Percentiles rank a stretch among this genome's conserved stretches.
These are phyloP conservation scores for Pseudomugil tenellus DNA, from an alignment of 2,797 vertebrate genomes.

Conservation along the genomic window DNA sequence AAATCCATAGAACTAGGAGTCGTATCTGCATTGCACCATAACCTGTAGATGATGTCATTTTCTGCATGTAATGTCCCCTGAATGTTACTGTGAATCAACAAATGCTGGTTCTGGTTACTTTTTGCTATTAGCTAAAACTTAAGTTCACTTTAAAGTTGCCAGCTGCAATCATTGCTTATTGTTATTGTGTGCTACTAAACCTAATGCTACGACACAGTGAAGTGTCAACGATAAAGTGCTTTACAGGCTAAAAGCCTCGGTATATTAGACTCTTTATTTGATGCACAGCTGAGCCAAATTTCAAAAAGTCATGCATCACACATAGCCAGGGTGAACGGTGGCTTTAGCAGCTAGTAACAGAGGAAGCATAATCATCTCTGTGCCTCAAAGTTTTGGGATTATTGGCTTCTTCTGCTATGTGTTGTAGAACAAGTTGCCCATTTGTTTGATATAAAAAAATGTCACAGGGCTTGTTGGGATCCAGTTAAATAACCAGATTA, in stretches of 20 bases:
- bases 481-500: slow-evolving; percentile 28
- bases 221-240: slow-evolving; percentile 73
- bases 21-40: neutral
- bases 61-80: slow-evolving; percentile 47
- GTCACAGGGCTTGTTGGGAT: slow-evolving; percentile 2
- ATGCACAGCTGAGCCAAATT: slow-evolving; percentile 29
- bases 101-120: slow-evolving; percentile 31
- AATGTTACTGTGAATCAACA: slow-evolving; percentile 43
- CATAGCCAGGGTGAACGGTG: slow-evolving; percentile 17
- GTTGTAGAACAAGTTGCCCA: slow-evolving; percentile 19
- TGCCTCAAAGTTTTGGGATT: slow-evolving; percentile 36
- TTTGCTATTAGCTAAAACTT: slow-evolving; percentile 24
- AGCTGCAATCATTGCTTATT: slow-evolving; percentile 48
- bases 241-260: slow-evolving; percentile 58
- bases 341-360: slow-evolving; percentile 23
- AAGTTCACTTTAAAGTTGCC: slow-evolving; percentile 55
- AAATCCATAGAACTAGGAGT: neutral
- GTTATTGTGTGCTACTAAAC: slow-evolving; percentile 60
- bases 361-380: slow-evolving; percentile 22
- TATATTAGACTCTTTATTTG: slow-evolving; percentile 33
- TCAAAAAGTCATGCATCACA: slow-evolving; percentile 37
- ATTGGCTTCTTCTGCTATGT: slow-evolving; percentile 21
- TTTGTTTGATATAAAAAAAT: slow-evolving; percentile 11
- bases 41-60: slow-evolving; percentile 23
- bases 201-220: slow-evolving; percentile 52